Conservation (phyloP, 2,888 invertebrate genomes). For the Oscheius sp. region DNA sequence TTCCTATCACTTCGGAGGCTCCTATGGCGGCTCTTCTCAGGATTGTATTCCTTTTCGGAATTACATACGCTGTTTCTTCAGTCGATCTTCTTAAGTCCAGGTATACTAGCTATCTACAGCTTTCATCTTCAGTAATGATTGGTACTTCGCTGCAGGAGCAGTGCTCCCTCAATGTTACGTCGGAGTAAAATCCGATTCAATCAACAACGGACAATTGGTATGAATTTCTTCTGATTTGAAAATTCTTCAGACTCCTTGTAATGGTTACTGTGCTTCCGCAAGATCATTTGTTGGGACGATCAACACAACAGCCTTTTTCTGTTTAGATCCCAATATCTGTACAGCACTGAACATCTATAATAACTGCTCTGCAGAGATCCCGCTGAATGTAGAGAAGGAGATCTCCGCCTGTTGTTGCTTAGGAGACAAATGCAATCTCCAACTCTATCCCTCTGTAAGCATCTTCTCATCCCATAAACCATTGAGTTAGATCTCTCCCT, state of each 20-base stretch:
- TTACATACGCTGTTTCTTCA: not conserved
- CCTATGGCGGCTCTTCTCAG: constrained; percentile 1
- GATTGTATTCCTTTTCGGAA: not conserved
- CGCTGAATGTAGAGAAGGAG: not conserved
- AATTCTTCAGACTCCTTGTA: not conserved
- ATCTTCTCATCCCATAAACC: not conserved
- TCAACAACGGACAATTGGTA: not conserved
- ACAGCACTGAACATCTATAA: not conserved
- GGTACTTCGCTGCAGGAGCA: not conserved
- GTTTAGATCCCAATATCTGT: not conserved
- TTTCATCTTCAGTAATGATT: no score
- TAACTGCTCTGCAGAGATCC: not conserved
- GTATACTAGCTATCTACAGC: not conserved
- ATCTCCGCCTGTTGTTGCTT: constrained; percentile 5
- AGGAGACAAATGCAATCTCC: not conserved
- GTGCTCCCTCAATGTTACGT: not conserved
- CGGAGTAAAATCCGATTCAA: not conserved
- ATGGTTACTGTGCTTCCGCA: constrained; percentile 1
- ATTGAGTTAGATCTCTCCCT: constrained; percentile 29
- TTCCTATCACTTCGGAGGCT: constrained; percentile 19
- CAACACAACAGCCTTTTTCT: constrained; percentile 7
- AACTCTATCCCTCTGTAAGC: not conserved
- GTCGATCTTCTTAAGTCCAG: not conserved
- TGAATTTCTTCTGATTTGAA: not conserved
- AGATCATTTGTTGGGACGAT: not conserved